Evolutionary conservation across 2,797 vertebrate genomes (phyloP).

Genomic region (Urosaurus nigricauda): DNA sequence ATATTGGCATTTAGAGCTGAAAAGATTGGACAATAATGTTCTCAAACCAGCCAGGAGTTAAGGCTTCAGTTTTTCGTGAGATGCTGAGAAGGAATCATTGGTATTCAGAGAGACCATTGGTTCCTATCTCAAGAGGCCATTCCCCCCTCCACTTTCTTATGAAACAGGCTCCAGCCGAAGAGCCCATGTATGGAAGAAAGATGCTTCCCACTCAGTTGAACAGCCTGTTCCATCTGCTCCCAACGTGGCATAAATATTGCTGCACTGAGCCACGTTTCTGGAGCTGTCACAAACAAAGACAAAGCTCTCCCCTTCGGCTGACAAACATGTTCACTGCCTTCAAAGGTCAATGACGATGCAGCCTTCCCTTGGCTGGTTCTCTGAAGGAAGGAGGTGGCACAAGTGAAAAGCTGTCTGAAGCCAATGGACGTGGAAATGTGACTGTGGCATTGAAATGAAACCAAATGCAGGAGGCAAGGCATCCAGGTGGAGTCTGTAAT

Average conservation of each 20-base stretch:
- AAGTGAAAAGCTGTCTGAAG: not conserved
- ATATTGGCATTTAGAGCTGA: not conserved
- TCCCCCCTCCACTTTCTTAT: not conserved
- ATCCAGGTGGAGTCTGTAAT: constrained; percentile 49
- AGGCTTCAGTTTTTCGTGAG: not conserved
- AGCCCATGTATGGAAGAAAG: not conserved
- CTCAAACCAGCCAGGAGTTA: not conserved
- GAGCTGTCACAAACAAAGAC: constrained; percentile 9
- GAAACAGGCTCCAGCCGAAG: not conserved
- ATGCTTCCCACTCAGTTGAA: fast-evolving
- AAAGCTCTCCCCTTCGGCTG: not conserved
- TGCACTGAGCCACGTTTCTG: fast-evolving
- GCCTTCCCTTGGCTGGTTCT: fast-evolving
- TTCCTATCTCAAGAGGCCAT: fast-evolving
- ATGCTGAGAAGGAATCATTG: not conserved
- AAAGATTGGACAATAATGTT: not conserved
- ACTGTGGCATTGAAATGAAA: not conserved
- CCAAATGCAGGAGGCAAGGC: fast-evolving
- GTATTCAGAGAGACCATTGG: not conserved
- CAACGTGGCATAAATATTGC: not conserved
- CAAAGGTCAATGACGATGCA: not conserved
- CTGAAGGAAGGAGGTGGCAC: not conserved
- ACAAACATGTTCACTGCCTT: not conserved
- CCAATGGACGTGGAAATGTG: not conserved
- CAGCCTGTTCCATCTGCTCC: not conserved